These are phyloP conservation scores for Paramuricea clavata DNA, from an alignment of 92 coral and sea anemone species.

Conservation along the genomic window DNA sequence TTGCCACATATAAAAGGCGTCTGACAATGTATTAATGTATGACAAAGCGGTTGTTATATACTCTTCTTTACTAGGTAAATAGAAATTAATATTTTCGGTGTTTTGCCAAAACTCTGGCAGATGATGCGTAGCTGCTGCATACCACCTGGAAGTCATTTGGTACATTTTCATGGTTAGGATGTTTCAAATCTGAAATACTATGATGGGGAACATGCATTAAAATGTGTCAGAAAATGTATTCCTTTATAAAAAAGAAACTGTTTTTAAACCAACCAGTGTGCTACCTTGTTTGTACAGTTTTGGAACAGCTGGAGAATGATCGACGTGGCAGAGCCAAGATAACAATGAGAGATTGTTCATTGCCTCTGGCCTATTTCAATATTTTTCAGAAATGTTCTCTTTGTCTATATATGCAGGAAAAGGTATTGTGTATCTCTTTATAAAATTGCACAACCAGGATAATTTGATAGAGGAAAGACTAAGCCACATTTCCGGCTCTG, in stretches of 20 bases:
- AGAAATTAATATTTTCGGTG: neutral
- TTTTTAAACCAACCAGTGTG: too few relatives aligned
- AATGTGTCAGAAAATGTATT: too few relatives aligned
- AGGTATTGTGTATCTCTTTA: neutral
- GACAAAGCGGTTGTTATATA: neutral
- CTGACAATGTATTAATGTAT: neutral
- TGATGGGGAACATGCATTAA: too few relatives aligned
- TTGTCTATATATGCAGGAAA: neutral
- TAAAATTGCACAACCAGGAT: slow-evolving; percentile 12
- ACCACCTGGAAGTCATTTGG: neutral
- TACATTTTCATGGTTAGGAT: neutral
- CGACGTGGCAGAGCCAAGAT: too few relatives aligned
- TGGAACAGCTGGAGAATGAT: neutral
- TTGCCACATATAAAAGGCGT: neutral
- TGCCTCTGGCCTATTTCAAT: neutral
- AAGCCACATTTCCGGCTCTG: slow-evolving; percentile 41
- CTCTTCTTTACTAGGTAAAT: neutral
- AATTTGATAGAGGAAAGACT: neutral
- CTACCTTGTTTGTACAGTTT: neutral
- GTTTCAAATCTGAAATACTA: too few relatives aligned
- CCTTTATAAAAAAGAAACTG: too few relatives aligned
- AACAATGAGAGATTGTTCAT: neutral
- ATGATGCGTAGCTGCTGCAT: neutral
- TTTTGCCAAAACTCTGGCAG: neutral
- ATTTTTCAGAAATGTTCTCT: neutral